Evolutionary conservation across 2,797 vertebrate species (phyloP), one percentile per base, ranked within the genome.

Genomic region (Enteromius fasciolatus): DNA sequence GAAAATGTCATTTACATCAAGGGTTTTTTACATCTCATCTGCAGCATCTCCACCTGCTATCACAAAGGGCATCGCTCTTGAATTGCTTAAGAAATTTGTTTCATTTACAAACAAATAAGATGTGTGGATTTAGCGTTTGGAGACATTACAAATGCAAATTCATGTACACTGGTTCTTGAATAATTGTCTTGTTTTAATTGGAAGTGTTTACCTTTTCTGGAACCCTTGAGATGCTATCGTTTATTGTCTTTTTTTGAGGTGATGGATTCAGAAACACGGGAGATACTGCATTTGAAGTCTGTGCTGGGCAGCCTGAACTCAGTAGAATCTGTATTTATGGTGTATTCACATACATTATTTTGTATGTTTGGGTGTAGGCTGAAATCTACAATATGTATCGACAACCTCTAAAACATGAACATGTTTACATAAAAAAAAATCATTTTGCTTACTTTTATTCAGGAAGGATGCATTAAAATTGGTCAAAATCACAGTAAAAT

Each of bases 1-100:
- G 20, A 28, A 72, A 73, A 81, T 64, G 79, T 31, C 33, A 67
- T 67, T 82, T 17, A 67, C 61, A 82, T 68, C 36, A 82, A 76
- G 23, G 23, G 3, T 9, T 64, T 44, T 64, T 50, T 61, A 5
- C 25, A 36, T 80, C 44, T 17, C 61, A 14, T 31, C 67, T n/a
- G 39, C 41, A 59, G 6, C 28, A 68, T 78, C 33, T 79, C 8
- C 44, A 31, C 8, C 20, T 25, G 44, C 23, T n/a, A 39, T 31
- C 48, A 48, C 54, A 81, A 79, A 41, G 41, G 46, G 48, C 31
- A 79, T 64, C 4, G 7, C 39, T 63, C 20, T 44, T 44, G n/a
- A 54, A 41, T 28, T 31, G 31, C 9, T 72, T 3, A 46, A 66
- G 28, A 66, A 28, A 59, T 36, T 25, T 2, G 1, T 54, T 46